Evolutionary conservation across 1,140 invertebrate genomes (phyloP), one percentile per base, ranked within the genome.

Genomic region (Epicauta chinensis): DNA sequence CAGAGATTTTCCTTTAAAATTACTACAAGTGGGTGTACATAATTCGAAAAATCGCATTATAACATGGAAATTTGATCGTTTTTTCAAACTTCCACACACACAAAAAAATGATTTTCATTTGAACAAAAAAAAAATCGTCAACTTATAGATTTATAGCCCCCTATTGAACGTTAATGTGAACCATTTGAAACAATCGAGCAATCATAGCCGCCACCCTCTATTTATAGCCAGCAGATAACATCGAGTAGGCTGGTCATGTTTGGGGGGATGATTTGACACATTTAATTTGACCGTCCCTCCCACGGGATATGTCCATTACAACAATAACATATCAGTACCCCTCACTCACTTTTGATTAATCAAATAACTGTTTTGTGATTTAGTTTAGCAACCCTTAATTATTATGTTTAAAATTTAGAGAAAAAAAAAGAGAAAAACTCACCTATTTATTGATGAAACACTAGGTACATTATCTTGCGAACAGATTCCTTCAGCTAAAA

Each of bases 381-480:
- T 37, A 23, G 50, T 16, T 34, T 36, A 13, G 36, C 12, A 46
- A 23, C 23, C 23, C 23, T 7, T 23, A 23, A 23, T 23, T 23
- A 23, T 23, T 23, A 23, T 23, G 7, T 5, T 23, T 5, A 23
- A 3, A 23, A 7, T 23, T 23, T 23, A 3, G n/a, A n/a, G n/a
- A n/a, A n/a, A n/a, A n/a, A n/a, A n/a, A n/a, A n/a, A n/a, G n/a
- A n/a, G n/a, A n/a, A 30, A 30, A 29, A 75, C 81, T 86, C 76
- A 97, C 93, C 97, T 90, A 77, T 99, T 99, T 64, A 99, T 99
- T 58, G 94, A 98, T 58, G 93, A 97, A 52, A 99, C 97, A 65
- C 91, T 96, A 67, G 97, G 97, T 57, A 98, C 96, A 74, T 97
- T 98, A 72, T 98, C 97, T 71, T 96, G 91, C 45, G 93, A 94